Evolutionary conservation across 2,797 vertebrate genomes (phyloP), one percentile per base, ranked within the genome.

Genomic region (Liasis olivaceus): DNA sequence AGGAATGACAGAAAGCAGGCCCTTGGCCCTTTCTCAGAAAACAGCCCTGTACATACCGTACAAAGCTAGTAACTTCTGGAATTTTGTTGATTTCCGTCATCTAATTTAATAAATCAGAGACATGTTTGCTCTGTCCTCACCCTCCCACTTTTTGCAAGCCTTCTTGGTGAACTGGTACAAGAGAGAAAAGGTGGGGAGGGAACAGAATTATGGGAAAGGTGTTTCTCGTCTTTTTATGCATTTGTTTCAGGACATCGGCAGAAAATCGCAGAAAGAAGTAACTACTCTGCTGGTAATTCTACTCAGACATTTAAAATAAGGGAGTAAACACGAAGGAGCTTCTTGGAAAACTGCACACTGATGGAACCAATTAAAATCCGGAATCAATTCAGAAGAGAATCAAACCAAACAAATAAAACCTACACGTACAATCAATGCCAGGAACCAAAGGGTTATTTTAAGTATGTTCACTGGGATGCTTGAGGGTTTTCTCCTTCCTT

Each of bases 61-160:
- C 94, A 92, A n/a, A 84, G n/a, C 0, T 91, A 56, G 17, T 92
- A 24, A 93, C 84, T 8, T 88, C 87, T 4, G 87, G 91, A 15
- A 93, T 66, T 28, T 93, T 64, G 54, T 24, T 95, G 91, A 91
- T 95, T 93, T 90, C 81, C 8, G 26, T 88, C 93, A 92, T 81
- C 92, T 90, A 36, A 54, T 86, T 90, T 92, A 91, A 96, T 31
- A 60, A 88, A 91, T 81, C 24, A 17, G 42, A 92, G 0, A 2
- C 86, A 85, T 64, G 88, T 93, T 51, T 88, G 90, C 5, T 36
- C 28, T 42, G 28, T 51, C 88, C 60, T 81, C 8, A 15, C 86
- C 88, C 47, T 64, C 5, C 31, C 63, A 22, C 56, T 54, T 92
- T 47, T 28, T 26, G 20, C 63, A 36, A 69, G 31, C 22, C 11